Base-by-base conservation (phyloP, 2,888 invertebrate species). In the Drosophila nr. medialis region DNA sequence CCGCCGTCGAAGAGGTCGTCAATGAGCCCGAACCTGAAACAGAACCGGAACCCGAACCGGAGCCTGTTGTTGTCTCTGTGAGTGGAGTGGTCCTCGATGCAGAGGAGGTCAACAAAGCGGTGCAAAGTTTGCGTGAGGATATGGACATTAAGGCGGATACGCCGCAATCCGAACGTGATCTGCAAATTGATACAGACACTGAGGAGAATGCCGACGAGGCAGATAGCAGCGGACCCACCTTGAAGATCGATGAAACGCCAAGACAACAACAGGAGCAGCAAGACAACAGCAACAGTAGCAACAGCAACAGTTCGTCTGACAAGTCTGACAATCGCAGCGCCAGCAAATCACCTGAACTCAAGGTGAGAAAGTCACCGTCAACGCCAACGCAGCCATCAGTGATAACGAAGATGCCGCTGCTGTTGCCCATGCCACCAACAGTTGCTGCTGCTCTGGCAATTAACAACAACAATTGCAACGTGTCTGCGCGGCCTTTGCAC, bases 121-220 rank as follows among this genome's bases (percentile, higher is more conserved):
- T 97, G 2, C 96, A 96, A 92, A 97, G 96, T 91, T 93, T 97
- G 29, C 96, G 96, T 86, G 94, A 95, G 90, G 95, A 95, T 91
- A 93, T 95, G 92, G 95, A 96, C 88, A 94, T 95, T 62, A 97
- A 97, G 92, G 97, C 96, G 0, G 97, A 97, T 67, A 97, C 97
- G 0, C 97, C 97, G 6, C 96, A 96, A 83, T 97, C 97, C 51
- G 97, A 97, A 89, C 95, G 95, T 89, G 97, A 97, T 87, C 93
- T 97, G 29, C 96, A 97, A 92, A 97, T 97, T 68, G 97, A 97
- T 91, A 97, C 97, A 0, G 97, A 97, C 86, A 96, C 96, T 11
- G 97, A 97, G 90, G 97, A 97, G 90, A 93, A 94, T 38, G 95
- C 95, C 58, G 96, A 96, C 32, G 94, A 94, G 75, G 92, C 93